Percentiles rank a stretch among this genome's conserved stretches.
These are phyloP conservation scores for Portevinia maculata DNA, from an alignment of 2,888 invertebrate genomes.

Conservation along the genomic window DNA sequence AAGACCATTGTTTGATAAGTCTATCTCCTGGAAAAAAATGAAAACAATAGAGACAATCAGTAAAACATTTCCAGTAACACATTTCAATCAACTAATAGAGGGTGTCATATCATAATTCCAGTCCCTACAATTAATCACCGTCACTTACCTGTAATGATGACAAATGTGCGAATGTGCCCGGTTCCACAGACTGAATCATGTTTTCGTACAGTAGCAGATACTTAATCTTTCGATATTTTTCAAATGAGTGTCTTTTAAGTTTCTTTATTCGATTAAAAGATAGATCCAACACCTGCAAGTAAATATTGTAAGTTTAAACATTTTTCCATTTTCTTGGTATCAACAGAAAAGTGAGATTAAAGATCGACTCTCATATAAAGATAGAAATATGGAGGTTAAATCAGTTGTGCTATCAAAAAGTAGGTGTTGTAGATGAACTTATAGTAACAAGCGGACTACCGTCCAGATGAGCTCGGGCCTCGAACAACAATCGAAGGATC, in stretches of 20 bases:
- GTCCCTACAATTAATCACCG: slow-evolving; percentile 22
- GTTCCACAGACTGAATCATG: slow-evolving; percentile 82
- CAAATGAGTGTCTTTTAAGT: slow-evolving; percentile 80
- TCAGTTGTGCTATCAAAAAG: too few species aligned
- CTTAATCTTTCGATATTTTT: slow-evolving; percentile 79
- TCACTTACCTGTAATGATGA: slow-evolving; percentile 80
- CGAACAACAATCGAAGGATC: too few species aligned
- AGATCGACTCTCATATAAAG: too few species aligned
- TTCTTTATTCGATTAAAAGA: slow-evolving; percentile 82
- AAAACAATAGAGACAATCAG: background rate
- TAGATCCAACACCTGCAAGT: slow-evolving; percentile 81
- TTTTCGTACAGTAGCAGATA: slow-evolving; percentile 82
- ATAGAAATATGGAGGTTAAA: too few species aligned
- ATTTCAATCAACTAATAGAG: slow-evolving; percentile 26
- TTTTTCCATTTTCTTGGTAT: too few species aligned
- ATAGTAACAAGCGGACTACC: too few species aligned
- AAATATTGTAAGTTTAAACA: background rate
- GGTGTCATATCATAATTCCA: slow-evolving; percentile 3
- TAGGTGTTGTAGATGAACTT: too few species aligned
- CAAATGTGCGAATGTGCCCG: slow-evolving; percentile 80
- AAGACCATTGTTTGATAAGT: slow-evolving; percentile 82
- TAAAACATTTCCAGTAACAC: slow-evolving; percentile 8
- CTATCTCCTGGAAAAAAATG: slow-evolving; percentile 80
- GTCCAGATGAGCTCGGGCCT: too few species aligned
- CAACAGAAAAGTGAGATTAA: too few species aligned